Percentiles rank a stretch among this genome's conserved stretches.
Conservation (phyloP, 30 jellyfish, hydroid and myxozoan species). For the Cassiopea xamachana region DNA sequence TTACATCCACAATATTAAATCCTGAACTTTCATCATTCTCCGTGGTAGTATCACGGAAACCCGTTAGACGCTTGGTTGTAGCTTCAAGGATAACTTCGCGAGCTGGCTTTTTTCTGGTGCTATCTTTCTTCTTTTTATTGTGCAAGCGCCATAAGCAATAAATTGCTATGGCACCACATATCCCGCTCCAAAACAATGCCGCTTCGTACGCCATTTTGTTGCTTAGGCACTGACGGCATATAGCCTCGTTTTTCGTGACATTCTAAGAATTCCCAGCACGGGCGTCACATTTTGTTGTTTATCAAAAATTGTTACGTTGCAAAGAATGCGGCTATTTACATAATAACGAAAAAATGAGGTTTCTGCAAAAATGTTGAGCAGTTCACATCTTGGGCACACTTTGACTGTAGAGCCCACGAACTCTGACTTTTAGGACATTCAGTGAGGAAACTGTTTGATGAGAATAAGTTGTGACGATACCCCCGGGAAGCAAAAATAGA, state of each 20-base stretch:
- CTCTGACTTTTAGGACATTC: no score
- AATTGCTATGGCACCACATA: conserved; percentile 10
- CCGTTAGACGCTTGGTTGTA: conserved; percentile 11
- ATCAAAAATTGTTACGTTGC: background rate
- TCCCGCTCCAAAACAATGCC: conserved; percentile 27
- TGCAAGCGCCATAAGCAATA: background rate
- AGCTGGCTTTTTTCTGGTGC: background rate
- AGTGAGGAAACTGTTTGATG: no score
- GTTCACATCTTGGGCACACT: no score
- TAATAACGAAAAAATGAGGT: background rate
- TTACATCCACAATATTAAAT: no score
- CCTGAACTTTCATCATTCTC: background rate
- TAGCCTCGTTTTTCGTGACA: background rate
- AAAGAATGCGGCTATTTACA: background rate
- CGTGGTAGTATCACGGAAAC: no score
- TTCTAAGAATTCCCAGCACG: background rate
- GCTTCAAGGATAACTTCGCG: conserved; percentile 48
- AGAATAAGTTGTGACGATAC: background rate
- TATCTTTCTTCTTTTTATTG: background rate
- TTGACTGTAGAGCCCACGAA: no score
- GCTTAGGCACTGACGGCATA: background rate
- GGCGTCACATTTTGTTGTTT: background rate
- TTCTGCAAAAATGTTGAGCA: no score
- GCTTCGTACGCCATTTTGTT: conserved; percentile 41
- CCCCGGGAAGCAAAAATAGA: background rate